These are phyloP conservation scores for Dusona sp. DNA, from an alignment of 2,888 invertebrate genomes.

Conservation along the genomic window DNA sequence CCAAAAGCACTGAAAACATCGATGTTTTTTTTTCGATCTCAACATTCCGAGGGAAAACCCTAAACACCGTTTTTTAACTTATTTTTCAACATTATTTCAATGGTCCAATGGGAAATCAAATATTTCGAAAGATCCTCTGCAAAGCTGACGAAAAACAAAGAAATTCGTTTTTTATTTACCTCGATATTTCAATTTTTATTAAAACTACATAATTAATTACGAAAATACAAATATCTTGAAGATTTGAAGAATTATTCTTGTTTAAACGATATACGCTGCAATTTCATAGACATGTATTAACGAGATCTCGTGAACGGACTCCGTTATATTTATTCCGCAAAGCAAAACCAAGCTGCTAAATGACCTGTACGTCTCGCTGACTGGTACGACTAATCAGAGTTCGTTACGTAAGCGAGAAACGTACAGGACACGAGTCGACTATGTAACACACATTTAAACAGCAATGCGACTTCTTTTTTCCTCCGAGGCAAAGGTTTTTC, in stretches of 20 bases:
- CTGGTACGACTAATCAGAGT: constrained; percentile 78
- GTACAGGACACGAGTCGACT: constrained; percentile 2
- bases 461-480: not conserved
- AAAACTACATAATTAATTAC: too few relatives aligned
- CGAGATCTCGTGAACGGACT: constrained; percentile 20
- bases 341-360: constrained; percentile 61
- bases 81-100: too few relatives aligned
- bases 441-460: not conserved
- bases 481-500: not conserved
- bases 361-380: constrained; percentile 72
- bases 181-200: not conserved
- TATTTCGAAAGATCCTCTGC: too few relatives aligned
- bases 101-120: too few relatives aligned
- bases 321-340: constrained; percentile 42
- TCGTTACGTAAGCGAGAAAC: constrained; percentile 75
- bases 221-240: not conserved
- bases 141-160: too few relatives aligned
- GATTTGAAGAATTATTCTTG: not conserved
- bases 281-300: not conserved
- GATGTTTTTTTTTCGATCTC: too few relatives aligned
- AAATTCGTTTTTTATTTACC: not conserved
- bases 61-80: too few relatives aligned
- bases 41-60: too few relatives aligned
- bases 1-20: too few relatives aligned
- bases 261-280: not conserved